Percentiles rank a stretch among this genome's conserved stretches.
Evolutionary conservation across 2,797 vertebrate species (phyloP).

Genomic region (Prionace glauca): DNA sequence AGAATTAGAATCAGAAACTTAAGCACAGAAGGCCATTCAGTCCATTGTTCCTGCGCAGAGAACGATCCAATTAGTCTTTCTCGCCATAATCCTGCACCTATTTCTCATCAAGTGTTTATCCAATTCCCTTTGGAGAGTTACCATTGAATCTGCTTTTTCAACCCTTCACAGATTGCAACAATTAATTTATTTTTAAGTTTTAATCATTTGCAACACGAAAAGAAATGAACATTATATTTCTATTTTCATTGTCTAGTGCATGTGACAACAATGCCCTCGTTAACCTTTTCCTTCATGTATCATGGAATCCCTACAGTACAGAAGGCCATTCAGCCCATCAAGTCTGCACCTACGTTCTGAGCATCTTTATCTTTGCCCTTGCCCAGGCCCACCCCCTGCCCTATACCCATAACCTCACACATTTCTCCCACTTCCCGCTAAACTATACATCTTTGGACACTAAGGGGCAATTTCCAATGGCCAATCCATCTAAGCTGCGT

Average conservation of each 20-base stretch:
- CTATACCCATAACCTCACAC: too few relatives aligned
- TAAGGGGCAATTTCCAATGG: too few relatives aligned
- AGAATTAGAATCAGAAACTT: conserved; percentile 2
- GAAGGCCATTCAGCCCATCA: too few relatives aligned
- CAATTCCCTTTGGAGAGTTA: neutral
- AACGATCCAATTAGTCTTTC: neutral
- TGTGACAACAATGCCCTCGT: too few relatives aligned
- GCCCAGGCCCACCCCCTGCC: too few relatives aligned
- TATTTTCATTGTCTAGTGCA: neutral
- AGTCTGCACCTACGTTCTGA: too few relatives aligned
- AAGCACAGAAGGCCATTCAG: neutral
- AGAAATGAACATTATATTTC: neutral
- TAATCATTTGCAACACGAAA: neutral
- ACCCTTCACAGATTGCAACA: neutral
- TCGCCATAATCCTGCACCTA: neutral
- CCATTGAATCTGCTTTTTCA: neutral
- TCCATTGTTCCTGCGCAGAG: neutral
- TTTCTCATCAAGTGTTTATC: neutral
- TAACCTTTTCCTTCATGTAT: neutral
- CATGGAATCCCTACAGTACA: too few relatives aligned
- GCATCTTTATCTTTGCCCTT: too few relatives aligned
- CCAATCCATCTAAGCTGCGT: too few relatives aligned
- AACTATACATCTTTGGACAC: too few relatives aligned
- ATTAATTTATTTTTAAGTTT: neutral
- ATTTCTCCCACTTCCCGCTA: too few relatives aligned